Evolutionary conservation across 2,113 vertebrate species (phyloP).

Genomic region (Corvus hawaiiensis): DNA sequence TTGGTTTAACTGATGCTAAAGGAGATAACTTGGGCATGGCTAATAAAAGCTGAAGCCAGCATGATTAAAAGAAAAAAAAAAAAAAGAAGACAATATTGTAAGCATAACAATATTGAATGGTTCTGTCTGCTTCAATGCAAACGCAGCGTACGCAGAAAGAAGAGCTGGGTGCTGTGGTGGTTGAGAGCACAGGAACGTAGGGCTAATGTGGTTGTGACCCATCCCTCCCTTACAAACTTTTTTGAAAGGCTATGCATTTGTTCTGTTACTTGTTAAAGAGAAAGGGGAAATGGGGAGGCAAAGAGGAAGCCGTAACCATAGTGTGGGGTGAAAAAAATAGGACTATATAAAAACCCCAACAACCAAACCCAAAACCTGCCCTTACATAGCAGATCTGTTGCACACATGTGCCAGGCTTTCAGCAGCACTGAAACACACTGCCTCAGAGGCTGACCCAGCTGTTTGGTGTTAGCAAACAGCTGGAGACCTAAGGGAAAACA

Average conservation of each 20-base stretch:
- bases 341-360: neutral
- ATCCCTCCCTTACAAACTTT: neutral
- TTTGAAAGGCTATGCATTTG: neutral
- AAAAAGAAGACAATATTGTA: neutral
- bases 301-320: neutral
- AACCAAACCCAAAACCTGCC: neutral
- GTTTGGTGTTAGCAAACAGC: neutral
- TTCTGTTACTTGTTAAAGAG: neutral
- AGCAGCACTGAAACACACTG: neutral
- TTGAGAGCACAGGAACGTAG: neutral
- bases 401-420: neutral
- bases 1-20: neutral
- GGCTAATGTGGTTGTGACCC: neutral
- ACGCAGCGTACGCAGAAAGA: accelerated
- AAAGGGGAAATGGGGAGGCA: neutral
- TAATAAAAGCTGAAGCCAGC: neutral
- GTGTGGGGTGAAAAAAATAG: neutral
- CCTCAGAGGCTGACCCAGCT: neutral
- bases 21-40: neutral
- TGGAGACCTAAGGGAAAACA: neutral
- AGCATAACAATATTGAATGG: neutral
- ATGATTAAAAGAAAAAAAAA: neutral
- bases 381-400: neutral
- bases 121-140: neutral
- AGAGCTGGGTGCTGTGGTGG: neutral